Percentiles rank a stretch among this genome's conserved stretches.
Evolutionary conservation across 2,888 invertebrate species (phyloP).

Genomic region (Mystacides longicornis): DNA sequence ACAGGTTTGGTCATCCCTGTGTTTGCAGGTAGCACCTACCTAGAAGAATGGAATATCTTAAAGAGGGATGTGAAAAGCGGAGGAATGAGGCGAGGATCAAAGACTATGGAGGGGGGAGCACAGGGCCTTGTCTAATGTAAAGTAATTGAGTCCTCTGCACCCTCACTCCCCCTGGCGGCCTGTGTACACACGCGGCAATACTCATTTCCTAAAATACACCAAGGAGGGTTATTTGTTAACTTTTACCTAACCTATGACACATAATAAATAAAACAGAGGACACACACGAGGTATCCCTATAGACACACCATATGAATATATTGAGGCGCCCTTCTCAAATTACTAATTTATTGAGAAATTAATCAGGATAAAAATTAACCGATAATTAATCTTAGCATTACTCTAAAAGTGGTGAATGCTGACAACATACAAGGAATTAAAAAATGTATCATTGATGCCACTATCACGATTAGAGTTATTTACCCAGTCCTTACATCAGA

Average conservation of each 20-base stretch:
- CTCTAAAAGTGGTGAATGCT: too few relatives aligned
- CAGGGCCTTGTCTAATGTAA: constrained; percentile 11
- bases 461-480: too few relatives aligned
- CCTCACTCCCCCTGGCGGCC: neutral
- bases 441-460: too few relatives aligned
- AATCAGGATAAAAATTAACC: too few relatives aligned
- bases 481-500: too few relatives aligned
- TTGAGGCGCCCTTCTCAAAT: too few relatives aligned
- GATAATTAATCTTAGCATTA: too few relatives aligned
- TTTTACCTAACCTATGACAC: constrained; percentile 8
- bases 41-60: neutral
- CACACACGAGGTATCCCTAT: neutral
- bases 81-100: constrained; percentile 21
- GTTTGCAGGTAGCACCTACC: neutral
- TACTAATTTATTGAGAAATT: too few relatives aligned
- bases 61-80: neutral
- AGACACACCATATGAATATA: too few relatives aligned
- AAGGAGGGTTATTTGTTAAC: constrained; percentile 15
- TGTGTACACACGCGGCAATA: neutral
- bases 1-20: neutral
- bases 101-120: constrained; percentile 11
- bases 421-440: too few relatives aligned
- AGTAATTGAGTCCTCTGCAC: constrained; percentile 21
- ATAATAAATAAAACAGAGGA: neutral
- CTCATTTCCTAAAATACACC: neutral